Evolutionary conservation across 2,888 invertebrate species (phyloP).

Genomic region (Temnothorax ravouxi): DNA sequence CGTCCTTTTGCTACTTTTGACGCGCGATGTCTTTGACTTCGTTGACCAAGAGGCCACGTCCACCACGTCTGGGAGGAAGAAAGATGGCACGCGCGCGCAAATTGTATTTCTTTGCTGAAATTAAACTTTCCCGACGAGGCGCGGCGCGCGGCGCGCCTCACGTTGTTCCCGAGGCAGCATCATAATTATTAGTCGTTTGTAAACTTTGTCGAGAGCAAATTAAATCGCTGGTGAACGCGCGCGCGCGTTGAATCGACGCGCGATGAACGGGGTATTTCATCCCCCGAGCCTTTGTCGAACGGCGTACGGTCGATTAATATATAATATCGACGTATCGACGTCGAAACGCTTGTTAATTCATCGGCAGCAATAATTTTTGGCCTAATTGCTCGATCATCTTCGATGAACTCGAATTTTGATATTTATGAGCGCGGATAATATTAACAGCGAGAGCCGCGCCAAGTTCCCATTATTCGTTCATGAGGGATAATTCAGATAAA

Average conservation of each 20-base stretch:
- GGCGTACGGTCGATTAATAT: not conserved
- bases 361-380: constrained; percentile 33
- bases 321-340: not conserved
- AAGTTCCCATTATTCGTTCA: constrained; percentile 36
- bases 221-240: not conserved
- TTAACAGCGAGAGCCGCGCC: constrained; percentile 10
- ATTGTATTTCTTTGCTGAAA: constrained; percentile 27
- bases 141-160: not conserved
- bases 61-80: no score
- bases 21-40: constrained; percentile 65
- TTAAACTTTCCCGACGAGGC: constrained; percentile 31
- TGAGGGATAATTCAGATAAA: constrained; percentile 44
- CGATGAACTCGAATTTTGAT: constrained; percentile 24
- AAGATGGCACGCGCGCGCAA: not conserved
- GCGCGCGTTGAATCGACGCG: not conserved
- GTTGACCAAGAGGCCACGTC: constrained; percentile 51
- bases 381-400: constrained; percentile 46
- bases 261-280: not conserved
- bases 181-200: constrained; percentile 20
- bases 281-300: not conserved
- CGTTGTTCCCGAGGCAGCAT: not conserved
- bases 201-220: not conserved
- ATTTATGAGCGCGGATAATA: constrained; percentile 28
- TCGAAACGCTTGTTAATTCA: constrained; percentile 6
- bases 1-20: constrained; percentile 59